Evolutionary conservation across 2,113 vertebrate genomes (phyloP).

Genomic region (Oostethus manadensis): DNA sequence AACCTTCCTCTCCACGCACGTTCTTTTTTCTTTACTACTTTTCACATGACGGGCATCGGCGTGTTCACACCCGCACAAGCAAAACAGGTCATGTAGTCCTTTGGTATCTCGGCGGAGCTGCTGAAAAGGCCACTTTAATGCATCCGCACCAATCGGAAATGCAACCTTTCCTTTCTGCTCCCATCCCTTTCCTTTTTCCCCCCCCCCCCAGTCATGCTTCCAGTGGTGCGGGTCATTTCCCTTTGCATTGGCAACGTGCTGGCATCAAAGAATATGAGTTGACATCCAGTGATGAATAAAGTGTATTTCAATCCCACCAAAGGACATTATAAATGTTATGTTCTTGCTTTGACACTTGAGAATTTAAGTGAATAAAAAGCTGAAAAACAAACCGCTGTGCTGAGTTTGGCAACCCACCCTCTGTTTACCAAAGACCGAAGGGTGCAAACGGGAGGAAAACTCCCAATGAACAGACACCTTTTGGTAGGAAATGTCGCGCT

Average conservation of each 20-base stretch:
- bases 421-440: background rate
- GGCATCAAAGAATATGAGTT: constrained; percentile 98
- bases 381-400: constrained; percentile 50
- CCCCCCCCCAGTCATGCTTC: constrained; percentile 73
- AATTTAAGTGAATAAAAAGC: constrained; percentile 90
- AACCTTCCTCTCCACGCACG: constrained; percentile 51
- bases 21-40: constrained; percentile 70
- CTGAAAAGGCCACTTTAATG: constrained; percentile 83
- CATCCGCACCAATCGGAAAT: constrained; percentile 73
- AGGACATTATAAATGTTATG: constrained; percentile 99
- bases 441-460: background rate
- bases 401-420: constrained; percentile 9
- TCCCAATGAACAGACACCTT: too few species aligned
- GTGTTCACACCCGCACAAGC: constrained; percentile 85
- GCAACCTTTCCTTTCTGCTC: constrained; percentile 32
- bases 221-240: constrained; percentile 84
- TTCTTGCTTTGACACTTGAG: constrained; percentile 98
- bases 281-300: constrained; percentile 83
- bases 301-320: constrained; percentile 99
- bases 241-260: constrained; percentile 93
- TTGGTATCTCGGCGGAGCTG: constrained; percentile 92
- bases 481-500: too few species aligned
- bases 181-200: constrained; percentile 57
- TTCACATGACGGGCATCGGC: constrained; percentile 78
- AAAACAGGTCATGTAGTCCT: constrained; percentile 81